Evolutionary conservation across 2,113 vertebrate genomes (phyloP), one percentile per base, ranked within the genome.

Genomic region (Dicentrarchus labrax): DNA sequence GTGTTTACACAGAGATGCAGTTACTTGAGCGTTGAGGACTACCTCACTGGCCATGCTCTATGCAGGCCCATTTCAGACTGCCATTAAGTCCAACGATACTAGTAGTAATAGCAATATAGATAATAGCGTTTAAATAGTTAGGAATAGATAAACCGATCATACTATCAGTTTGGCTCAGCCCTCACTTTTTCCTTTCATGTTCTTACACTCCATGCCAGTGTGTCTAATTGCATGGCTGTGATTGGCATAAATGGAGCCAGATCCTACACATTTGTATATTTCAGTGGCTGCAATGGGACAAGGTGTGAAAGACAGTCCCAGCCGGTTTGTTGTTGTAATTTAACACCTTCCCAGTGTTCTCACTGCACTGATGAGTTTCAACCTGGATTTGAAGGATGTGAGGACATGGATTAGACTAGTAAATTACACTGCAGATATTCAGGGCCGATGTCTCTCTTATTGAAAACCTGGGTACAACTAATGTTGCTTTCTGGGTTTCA

Each of bases 271-370:
- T 88, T 88, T 84, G 88, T 90, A 79, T 85, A 89, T 64, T 84
- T 80, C 83, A 76, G 84, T 80, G 70, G 50, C 79, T 84, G 88
- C 83, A 87, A 89, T 88, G 71, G 82, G 83, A 79, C 76, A 75
- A 84, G 80, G 91, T 90, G 89, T 90, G 86, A 91, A 88, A 88
- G 65, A 8, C 83, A 48, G 80, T 82, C 88, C 66, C 89, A 88
- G 83, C 50, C 22, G 78, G 66, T 84, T 88, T 79, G 78, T 82
- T 84, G 72, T 72, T 83, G 78, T 88, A 86, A 92, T 92, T 89
- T 87, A 86, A 91, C 91, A 90, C 89, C 89, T 92, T 86, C 82
- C 72, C 39, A 2, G 61, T 80, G 82, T 84, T 87, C 78, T 88
- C 81, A 15, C 80, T 82, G 69, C 76, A 19, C 66, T 82, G 77